Conservation (phyloP, 2,888 invertebrate genomes). For the Sturmia bella region DNA sequence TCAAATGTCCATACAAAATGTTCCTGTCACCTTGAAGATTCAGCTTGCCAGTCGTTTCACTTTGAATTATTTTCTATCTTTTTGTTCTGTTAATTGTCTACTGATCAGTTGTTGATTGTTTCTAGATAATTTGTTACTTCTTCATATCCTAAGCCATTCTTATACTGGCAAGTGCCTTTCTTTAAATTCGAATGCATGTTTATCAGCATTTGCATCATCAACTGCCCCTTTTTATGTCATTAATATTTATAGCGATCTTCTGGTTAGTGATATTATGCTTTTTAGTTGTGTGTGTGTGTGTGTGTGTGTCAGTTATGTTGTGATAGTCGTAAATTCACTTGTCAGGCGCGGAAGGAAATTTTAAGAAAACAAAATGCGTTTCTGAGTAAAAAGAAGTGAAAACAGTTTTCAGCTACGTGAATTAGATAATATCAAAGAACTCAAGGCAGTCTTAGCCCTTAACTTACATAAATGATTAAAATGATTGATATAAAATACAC, state of each 20-base stretch:
- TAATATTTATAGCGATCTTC: conserved; percentile 51
- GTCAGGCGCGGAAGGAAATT: conserved; percentile 46
- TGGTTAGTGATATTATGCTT: conserved; percentile 7
- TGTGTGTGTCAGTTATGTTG: conserved; percentile 10
- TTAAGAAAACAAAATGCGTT: neutral
- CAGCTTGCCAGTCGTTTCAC: neutral
- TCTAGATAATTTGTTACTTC: conserved; percentile 50
- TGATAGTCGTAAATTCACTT: conserved; percentile 43
- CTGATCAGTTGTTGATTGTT: conserved; percentile 28
- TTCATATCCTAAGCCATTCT: neutral
- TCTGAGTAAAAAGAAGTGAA: conserved; percentile 6
- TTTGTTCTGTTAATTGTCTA: conserved; percentile 7
- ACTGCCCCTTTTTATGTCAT: conserved; percentile 20
- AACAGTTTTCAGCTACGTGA: neutral
- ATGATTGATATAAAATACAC: too few relatives aligned
- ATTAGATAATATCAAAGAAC: too few relatives aligned
- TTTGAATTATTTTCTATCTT: neutral
- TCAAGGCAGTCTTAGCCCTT: too few relatives aligned
- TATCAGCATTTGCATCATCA: neutral
- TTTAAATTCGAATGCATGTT: neutral
- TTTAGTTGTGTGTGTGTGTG: neutral
- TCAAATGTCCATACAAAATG: conserved; percentile 33
- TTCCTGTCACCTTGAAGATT: conserved; percentile 19
- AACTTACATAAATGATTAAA: too few relatives aligned
- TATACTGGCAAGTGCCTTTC: neutral